phyloP scores from a whole-genome alignment of 2,888 invertebrate genomes.

The Dorcus parallelipipedus region DNA sequence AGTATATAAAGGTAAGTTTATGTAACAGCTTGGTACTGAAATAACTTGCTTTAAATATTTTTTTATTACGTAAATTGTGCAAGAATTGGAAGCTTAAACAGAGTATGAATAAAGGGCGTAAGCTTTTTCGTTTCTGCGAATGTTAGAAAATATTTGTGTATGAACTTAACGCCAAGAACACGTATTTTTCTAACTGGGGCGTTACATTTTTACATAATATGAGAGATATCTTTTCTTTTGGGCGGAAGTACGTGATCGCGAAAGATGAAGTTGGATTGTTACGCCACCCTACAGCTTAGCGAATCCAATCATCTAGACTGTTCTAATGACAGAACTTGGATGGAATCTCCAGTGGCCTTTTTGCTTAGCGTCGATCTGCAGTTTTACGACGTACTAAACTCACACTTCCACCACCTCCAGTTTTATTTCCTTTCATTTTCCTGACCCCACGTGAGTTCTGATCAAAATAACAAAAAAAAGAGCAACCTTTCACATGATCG shows the following conservation, averaged over 20 bases:
- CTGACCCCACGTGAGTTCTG: slow-evolving; percentile 36
- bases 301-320: slow-evolving; percentile 40
- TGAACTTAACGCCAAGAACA: too few relatives aligned
- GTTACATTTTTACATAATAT: neutral
- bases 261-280: slow-evolving; percentile 22
- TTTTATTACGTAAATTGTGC: too few relatives aligned
- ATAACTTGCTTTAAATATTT: too few relatives aligned
- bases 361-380: slow-evolving; percentile 33
- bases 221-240: neutral
- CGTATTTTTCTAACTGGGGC: too few relatives aligned
- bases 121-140: too few relatives aligned
- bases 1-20: too few relatives aligned
- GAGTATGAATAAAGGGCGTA: too few relatives aligned
- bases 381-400: slow-evolving; percentile 41
- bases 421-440: slow-evolving; percentile 39
- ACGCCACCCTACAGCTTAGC: slow-evolving; percentile 35
- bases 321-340: slow-evolving; percentile 40
- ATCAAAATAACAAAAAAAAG: neutral
- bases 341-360: slow-evolving; percentile 40
- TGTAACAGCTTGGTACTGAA: too few relatives aligned
- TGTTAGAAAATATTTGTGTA: too few relatives aligned
- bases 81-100: too few relatives aligned
- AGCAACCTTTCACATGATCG: too few relatives aligned
- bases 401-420: slow-evolving; percentile 29
- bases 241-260: slow-evolving; percentile 1